Evolutionary conservation across 2,797 vertebrate genomes (phyloP).

Genomic region (Crypturellus tataupa): DNA sequence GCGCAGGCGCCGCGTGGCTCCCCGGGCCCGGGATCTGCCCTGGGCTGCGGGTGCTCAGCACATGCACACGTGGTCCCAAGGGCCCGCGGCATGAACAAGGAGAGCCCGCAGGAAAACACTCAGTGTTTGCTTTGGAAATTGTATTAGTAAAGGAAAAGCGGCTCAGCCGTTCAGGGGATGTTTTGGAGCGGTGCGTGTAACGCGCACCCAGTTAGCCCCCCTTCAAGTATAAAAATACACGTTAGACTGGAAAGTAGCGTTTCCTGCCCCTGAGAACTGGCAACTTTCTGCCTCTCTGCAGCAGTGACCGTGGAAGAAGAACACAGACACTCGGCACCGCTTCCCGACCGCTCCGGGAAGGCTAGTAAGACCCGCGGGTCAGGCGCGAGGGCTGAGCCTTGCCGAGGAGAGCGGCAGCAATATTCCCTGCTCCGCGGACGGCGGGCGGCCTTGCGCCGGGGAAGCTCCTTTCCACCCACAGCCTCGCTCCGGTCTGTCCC

Average conservation of each 20-base stretch:
- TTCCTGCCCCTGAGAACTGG: background rate
- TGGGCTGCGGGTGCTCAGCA: background rate
- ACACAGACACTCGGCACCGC: background rate
- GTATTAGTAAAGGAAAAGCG: background rate
- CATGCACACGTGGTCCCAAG: background rate
- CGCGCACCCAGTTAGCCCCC: background rate
- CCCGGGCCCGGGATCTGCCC: background rate
- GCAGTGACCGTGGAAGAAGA: background rate
- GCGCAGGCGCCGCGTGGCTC: background rate
- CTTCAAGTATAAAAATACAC: background rate
- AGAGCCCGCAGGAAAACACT: constrained; percentile 50
- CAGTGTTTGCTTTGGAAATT: background rate
- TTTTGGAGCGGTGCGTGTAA: background rate
- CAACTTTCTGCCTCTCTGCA: background rate
- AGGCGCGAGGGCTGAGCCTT: background rate
- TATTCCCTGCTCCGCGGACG: background rate
- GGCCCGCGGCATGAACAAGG: background rate
- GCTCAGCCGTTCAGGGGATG: background rate
- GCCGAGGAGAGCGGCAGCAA: background rate
- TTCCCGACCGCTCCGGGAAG: background rate
- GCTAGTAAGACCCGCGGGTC: background rate
- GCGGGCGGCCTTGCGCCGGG: background rate
- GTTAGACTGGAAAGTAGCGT: background rate
- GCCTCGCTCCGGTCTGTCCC: background rate
- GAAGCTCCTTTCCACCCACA: background rate